Evolutionary conservation across 37 sponge, comb jelly and placozoan genomes (phyloP), one percentile per base, ranked within the genome.

Genomic region (Eunapius fragilis): DNA sequence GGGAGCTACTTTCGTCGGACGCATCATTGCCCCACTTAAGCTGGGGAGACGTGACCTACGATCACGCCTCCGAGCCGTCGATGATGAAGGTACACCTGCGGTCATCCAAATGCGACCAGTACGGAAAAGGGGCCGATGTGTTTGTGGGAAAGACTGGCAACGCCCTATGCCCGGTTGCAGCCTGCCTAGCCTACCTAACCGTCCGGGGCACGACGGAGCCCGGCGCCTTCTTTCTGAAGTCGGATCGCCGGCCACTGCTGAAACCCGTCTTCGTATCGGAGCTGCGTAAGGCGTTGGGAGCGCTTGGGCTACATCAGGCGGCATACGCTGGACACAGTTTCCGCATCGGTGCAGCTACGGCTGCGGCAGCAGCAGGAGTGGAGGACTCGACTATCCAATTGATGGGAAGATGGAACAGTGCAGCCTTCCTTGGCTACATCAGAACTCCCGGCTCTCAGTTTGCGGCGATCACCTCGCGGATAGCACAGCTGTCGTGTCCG

Each of bases 81-180:
- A 32, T 82, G 47, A 10, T 88, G 78, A 37, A 47, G 72, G 72
- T 88, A 14, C 32, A 47, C 7, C 71, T 88, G 26, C 75, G 77
- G 67, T 2, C 0, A 2, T 88, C 89, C 25, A 88, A 88, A 28
- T 48, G 49, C 17, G 87, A 87, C 76, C 87, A 87, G 70, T 27
- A 75, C 32, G 87, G 87, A 2, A 87, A 87, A 74, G 89, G 83
- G 33, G 87, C 41, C 24, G 58, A 80, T 23, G 67, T 86, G 17
- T 80, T 71, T 80, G 58, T 86, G 19, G 78, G 78, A 10, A 68
- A 58, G 17, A 71, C 83, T 22, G 72, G 78, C 28, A 28, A n/a
- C 48, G 25, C 25, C n/a, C 71, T 82, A 24, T 88, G 89, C 78
- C 89, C 89, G 23, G 78, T 88, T 25, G 67, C 77, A 45, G 83